These are phyloP conservation scores for Oreochromis tanganicae DNA, from an alignment of 2,113 vertebrate species.

Conservation along the genomic window DNA sequence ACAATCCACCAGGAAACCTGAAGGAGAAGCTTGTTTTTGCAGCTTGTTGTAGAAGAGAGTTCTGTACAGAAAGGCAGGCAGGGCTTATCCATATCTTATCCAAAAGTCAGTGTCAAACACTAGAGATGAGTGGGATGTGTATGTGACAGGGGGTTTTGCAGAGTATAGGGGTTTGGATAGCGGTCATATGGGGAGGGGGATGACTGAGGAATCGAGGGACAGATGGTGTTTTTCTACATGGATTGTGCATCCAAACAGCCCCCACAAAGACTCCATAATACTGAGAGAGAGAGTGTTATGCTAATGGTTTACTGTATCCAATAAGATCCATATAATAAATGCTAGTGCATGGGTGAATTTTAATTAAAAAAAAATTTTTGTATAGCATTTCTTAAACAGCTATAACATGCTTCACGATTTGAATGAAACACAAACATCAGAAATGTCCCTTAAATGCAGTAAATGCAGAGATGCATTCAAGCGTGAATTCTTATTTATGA, in stretches of 20 bases:
- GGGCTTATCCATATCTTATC: background rate
- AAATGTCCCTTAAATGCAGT: background rate
- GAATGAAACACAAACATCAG: background rate
- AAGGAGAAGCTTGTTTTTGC: background rate
- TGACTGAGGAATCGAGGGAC: conserved; percentile 25
- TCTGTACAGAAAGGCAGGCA: background rate
- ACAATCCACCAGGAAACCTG: background rate
- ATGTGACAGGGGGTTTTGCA: background rate
- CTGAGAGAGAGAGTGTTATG: background rate
- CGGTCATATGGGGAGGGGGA: conserved; percentile 7
- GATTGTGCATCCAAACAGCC: background rate
- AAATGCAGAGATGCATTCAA: background rate
- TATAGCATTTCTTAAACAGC: background rate
- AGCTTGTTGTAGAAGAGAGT: background rate
- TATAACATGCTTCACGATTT: background rate
- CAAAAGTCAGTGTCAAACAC: background rate
- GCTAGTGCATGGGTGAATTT: background rate
- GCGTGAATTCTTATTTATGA: background rate
- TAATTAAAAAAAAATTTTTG: background rate
- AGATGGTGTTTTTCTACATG: conserved; percentile 65
- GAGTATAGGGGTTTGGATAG: background rate
- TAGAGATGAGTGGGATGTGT: background rate
- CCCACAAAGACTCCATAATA: background rate
- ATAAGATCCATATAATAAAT: background rate
- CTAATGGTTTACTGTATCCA: background rate